Evolutionary conservation across 2,888 invertebrate genomes (phyloP), one percentile per base, ranked within the genome.

Genomic region (Marasmarcha lunaedactyla): DNA sequence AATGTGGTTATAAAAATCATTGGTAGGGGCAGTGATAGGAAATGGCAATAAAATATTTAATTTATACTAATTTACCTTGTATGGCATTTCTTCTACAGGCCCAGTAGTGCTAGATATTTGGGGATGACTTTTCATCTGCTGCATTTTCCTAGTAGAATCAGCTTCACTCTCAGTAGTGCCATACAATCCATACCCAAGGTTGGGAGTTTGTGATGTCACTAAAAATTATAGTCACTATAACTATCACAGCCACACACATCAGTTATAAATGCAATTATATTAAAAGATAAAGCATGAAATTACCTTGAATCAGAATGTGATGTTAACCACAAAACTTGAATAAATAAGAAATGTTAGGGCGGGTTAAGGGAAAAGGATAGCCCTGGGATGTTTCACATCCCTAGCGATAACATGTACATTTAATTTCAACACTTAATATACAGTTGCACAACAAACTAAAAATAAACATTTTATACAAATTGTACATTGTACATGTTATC

Each of bases 101-200:
- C 68, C 68, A 20, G 71, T 59, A 58, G 34, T 34, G 34, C 68
- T 85, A 27, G 81, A 66, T 20, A 74, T 79, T 67, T 69, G 87
- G 68, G 62, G 87, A 68, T 65, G 86, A 52, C 70, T 77, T 57
- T 81, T 66, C 59, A 85, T 62, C 51, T 81, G 63, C 57, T 78
- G 74, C 50, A 84, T 59, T 55, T 81, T 84, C 54, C 63, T 71
- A 57, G 50, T 79, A 15, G 59, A 66, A 47, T 64, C 71, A 41
- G 57, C 59, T 40, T 79, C 79, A 45, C 52, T 67, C 36, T 79
- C 86, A 14, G 74, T 52, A 1, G 77, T 55, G 14, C 83, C 83
- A 54, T 88, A 88, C 43, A 84, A 78, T 48, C 88, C 87, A 46
- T 86, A 85, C 46, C 87, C 87, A 57, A 89, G 77, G 42, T 78